Percentiles rank a stretch among this genome's conserved stretches.
Conservation (phyloP, 1,140 invertebrate genomes). For the Tetramorium alpestre region DNA sequence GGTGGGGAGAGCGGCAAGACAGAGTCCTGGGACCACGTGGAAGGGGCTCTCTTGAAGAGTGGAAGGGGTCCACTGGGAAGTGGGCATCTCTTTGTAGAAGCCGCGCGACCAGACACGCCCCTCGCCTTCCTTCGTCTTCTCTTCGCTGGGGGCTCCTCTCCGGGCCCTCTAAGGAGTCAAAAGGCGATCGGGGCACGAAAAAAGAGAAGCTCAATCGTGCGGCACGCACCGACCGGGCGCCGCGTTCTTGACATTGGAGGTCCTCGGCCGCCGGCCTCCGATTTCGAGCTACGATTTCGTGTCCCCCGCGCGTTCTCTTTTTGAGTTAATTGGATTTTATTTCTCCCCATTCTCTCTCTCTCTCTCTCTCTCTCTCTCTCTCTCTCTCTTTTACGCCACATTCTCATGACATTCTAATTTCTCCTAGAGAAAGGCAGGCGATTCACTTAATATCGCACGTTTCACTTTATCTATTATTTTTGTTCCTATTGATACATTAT, state of each 20-base stretch:
- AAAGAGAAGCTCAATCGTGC: slow-evolving; percentile 53
- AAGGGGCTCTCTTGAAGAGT: slow-evolving; percentile 75
- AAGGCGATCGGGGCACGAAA: slow-evolving; percentile 61
- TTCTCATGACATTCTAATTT: slow-evolving; percentile 6
- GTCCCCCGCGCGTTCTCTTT: neutral
- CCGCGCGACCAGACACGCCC: slow-evolving; percentile 82
- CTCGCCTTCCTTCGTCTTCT: slow-evolving; percentile 75
- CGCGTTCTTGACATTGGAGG: slow-evolving; percentile 66
- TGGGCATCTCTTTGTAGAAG: slow-evolving; percentile 83
- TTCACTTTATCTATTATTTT: neutral
- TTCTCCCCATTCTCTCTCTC: neutral
- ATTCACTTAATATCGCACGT: neutral
- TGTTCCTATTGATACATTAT: neutral
- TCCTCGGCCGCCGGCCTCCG: neutral
- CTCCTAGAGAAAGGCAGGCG: neutral
- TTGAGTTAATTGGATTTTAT: slow-evolving; percentile 31
- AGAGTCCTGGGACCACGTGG: slow-evolving; percentile 71
- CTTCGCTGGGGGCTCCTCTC: slow-evolving; percentile 78
- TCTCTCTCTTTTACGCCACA: neutral
- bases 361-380: too few species aligned
- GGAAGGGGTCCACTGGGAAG: slow-evolving; percentile 79
- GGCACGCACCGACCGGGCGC: slow-evolving; percentile 64
- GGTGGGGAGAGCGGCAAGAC: slow-evolving; percentile 71
- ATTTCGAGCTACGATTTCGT: neutral
- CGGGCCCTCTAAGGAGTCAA: slow-evolving; percentile 41